Conservation (phyloP, 2,113 vertebrate species). For the Rhodinocichla rosea region DNA sequence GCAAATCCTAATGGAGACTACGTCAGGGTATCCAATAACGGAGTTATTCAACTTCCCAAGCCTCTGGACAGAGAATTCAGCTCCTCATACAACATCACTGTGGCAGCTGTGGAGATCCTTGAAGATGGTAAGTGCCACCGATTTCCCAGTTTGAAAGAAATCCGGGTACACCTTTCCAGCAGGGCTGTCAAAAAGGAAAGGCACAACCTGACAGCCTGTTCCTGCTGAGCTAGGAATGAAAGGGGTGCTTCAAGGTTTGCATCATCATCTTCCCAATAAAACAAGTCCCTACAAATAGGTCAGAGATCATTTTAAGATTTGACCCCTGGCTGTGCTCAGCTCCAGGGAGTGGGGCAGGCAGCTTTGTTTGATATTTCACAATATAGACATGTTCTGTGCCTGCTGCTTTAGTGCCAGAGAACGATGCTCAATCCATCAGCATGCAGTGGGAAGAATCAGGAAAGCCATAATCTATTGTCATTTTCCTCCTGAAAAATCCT, state of each 20-base stretch:
- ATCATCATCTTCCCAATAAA: neutral
- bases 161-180: neutral
- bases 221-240: neutral
- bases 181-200: neutral
- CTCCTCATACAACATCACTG: conserved; percentile 80
- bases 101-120: conserved; percentile 84
- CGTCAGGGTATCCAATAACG: conserved; percentile 70
- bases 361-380: neutral
- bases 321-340: neutral
- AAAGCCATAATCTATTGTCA: neutral
- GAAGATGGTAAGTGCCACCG: conserved; percentile 34
- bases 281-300: neutral
- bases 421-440: fast-evolving
- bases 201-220: neutral
- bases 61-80: conserved; percentile 85
- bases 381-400: neutral
- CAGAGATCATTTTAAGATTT: neutral
- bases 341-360: neutral
- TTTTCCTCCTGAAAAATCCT: neutral
- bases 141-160: neutral
- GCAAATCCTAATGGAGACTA: conserved; percentile 72
- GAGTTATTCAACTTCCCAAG: conserved; percentile 77
- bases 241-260: neutral
- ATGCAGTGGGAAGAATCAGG: neutral
- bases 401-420: neutral